phyloP scores from a whole-genome alignment of 1,140 invertebrate species.

The Euwallacea similis region DNA sequence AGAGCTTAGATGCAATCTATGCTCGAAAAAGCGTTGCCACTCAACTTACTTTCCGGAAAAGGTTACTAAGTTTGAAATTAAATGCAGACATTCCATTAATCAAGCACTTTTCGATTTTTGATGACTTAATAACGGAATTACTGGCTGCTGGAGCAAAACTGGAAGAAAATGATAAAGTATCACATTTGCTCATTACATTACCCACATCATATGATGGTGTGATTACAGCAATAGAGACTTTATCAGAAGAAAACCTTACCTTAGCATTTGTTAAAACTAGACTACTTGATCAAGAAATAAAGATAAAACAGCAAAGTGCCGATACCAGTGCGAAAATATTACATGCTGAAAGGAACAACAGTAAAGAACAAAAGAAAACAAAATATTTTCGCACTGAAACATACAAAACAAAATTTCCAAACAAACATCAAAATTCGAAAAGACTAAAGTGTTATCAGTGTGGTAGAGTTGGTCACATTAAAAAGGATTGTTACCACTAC shows the following conservation, averaged over 20 bases:
- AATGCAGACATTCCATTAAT: background rate
- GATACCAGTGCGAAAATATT: background rate
- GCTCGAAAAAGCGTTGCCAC: background rate
- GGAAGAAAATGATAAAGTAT: constrained; percentile 21
- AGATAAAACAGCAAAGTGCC: background rate
- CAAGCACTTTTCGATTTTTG: no score
- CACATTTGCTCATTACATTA: constrained; percentile 51
- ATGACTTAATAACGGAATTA: no score
- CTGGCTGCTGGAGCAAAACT: no score
- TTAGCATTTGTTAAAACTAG: constrained; percentile 38
- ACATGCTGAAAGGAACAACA: background rate
- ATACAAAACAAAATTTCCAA: constrained; percentile 1
- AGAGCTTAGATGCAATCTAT: background rate
- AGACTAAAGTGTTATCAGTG: background rate
- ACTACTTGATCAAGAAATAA: constrained; percentile 26
- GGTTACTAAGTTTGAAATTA: constrained; percentile 51
- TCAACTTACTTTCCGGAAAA: constrained; percentile 27
- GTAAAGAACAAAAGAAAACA: background rate
- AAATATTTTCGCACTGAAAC: background rate
- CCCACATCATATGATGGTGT: constrained; percentile 50
- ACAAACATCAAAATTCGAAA: background rate
- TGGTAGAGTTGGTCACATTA: background rate
- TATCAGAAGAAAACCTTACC: constrained; percentile 46
- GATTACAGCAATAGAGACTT: constrained; percentile 54
- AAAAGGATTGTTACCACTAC: background rate